These are phyloP conservation scores for Catostylus mosaicus DNA, from an alignment of 30 jellyfish, hydroid and myxozoan species.

Conservation along the genomic window DNA sequence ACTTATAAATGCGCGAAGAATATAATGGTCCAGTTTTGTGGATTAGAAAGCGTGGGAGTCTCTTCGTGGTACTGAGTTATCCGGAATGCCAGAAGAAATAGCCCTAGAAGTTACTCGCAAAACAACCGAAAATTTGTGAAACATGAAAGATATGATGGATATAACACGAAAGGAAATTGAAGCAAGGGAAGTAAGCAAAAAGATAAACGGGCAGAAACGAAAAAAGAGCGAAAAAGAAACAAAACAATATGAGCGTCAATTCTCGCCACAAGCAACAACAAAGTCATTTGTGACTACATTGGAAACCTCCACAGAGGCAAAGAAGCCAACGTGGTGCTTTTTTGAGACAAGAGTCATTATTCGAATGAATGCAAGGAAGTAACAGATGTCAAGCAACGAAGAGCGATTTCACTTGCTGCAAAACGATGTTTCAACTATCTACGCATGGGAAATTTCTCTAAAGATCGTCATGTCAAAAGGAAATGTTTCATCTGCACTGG, in stretches of 20 bases:
- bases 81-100: constrained; percentile 16
- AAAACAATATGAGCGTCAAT: background rate
- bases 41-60: constrained; percentile 24
- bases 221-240: background rate
- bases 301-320: background rate
- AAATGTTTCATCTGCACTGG: background rate
- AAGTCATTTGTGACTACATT: constrained; percentile 23
- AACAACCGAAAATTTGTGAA: background rate
- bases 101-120: constrained; percentile 12
- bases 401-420: background rate
- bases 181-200: constrained; percentile 29
- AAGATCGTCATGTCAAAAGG: background rate
- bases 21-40: constrained; percentile 33
- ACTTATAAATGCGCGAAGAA: background rate
- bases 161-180: constrained; percentile 38
- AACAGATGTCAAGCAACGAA: background rate
- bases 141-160: constrained; percentile 22
- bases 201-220: background rate
- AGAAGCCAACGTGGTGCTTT: background rate
- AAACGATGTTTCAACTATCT: background rate
- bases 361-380: constrained; percentile 22
- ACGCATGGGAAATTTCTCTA: background rate
- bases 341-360: constrained; percentile 5
- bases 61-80: background rate
- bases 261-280: constrained; percentile 19